Percentiles rank a stretch among this genome's conserved stretches.
These are phyloP conservation scores for Amblyjoppa fuscipennis DNA, from an alignment of 2,888 invertebrate genomes.

Conservation along the genomic window DNA sequence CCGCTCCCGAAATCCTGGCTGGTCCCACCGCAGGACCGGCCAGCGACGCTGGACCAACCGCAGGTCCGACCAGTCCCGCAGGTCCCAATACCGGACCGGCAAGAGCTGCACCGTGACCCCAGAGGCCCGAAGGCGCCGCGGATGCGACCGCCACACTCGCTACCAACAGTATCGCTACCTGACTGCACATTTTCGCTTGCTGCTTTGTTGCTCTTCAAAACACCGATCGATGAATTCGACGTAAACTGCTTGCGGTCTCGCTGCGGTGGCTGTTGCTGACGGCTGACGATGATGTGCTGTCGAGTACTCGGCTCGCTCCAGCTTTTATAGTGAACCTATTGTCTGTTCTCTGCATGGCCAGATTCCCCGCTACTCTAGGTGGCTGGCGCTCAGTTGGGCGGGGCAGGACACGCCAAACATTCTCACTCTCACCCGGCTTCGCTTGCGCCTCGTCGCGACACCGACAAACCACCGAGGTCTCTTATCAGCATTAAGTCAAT, in stretches of 20 bases:
- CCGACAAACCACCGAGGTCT: constrained; percentile 53
- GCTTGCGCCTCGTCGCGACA: constrained; percentile 55
- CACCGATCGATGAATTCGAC: constrained; percentile 37
- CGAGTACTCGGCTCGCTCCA: constrained; percentile 66
- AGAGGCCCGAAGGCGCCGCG: constrained; percentile 79
- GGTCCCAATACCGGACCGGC: constrained; percentile 81
- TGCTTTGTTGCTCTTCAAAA: neutral
- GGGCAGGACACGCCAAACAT: constrained; percentile 82
- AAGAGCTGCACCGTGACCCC: constrained; percentile 75
- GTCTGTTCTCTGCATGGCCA: constrained; percentile 62
- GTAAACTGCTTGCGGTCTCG: constrained; percentile 40
- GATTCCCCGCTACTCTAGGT: constrained; percentile 65
- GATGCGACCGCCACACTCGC: constrained; percentile 76
- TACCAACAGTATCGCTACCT: constrained; percentile 76
- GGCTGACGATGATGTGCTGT: constrained; percentile 77
- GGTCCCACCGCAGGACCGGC: constrained; percentile 81
- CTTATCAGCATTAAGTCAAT: constrained; percentile 75
- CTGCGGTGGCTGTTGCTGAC: constrained; percentile 64
- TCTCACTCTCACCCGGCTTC: constrained; percentile 73
- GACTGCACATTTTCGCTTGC: constrained; percentile 75
- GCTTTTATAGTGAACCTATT: constrained; percentile 80
- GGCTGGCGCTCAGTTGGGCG: constrained; percentile 77
- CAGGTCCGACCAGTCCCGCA: constrained; percentile 79
- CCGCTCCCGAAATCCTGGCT: constrained; percentile 81
- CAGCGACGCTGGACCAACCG: constrained; percentile 77